These are phyloP conservation scores for Phaetusa simplex DNA, from an alignment of 2,113 vertebrate species.

Conservation along the genomic window DNA sequence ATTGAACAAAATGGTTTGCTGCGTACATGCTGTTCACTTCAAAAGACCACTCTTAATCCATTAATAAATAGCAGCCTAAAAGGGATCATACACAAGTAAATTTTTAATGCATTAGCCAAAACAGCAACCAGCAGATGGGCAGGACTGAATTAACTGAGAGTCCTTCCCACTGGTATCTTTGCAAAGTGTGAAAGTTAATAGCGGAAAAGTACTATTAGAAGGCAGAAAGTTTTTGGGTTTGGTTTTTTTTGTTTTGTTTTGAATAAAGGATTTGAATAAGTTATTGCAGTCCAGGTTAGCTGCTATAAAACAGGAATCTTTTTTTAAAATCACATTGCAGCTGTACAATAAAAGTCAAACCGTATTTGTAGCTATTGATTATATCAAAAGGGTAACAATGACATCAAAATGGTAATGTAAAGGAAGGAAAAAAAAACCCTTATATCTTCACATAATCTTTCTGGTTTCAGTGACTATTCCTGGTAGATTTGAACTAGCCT, in stretches of 20 bases:
- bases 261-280: neutral
- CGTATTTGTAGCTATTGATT: neutral
- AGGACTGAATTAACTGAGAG: neutral
- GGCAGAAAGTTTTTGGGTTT: neutral
- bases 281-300: neutral
- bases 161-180: neutral
- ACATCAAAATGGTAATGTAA: neutral
- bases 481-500: neutral
- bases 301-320: neutral
- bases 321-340: neutral
- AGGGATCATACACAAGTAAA: neutral
- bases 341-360: neutral
- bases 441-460: neutral
- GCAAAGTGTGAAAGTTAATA: neutral
- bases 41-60: slow-evolving; percentile 30
- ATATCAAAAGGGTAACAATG: neutral
- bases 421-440: accelerated
- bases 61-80: slow-evolving; percentile 35
- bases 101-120: slow-evolving; percentile 19
- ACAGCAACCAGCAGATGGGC: neutral
- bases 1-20: slow-evolving; percentile 20
- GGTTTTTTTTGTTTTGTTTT: neutral
- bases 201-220: neutral
- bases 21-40: slow-evolving; percentile 19
- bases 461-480: neutral